Conservation (phyloP, 2,797 vertebrate species). For the Tiaroga cobitis region DNA sequence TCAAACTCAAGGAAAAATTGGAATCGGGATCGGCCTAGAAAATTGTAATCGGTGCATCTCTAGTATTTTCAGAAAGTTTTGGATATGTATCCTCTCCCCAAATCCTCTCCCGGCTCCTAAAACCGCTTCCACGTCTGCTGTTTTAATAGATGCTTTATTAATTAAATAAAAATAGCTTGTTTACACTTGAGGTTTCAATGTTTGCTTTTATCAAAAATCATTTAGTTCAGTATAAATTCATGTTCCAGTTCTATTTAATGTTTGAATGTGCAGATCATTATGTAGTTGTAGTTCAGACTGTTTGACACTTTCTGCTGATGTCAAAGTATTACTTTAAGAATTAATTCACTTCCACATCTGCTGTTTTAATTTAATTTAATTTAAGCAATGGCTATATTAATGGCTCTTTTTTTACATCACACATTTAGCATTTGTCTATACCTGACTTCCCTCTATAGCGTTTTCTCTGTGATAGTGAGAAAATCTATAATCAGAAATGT, state of each 20-base stretch:
- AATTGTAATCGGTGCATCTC: too few species aligned
- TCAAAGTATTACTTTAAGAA: neutral
- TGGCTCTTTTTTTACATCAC: neutral
- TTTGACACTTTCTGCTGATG: neutral
- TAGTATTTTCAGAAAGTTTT: too few species aligned
- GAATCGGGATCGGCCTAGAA: too few species aligned
- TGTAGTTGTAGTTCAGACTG: neutral
- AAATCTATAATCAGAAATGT: conserved; percentile 62
- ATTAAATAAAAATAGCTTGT: neutral
- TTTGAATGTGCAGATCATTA: neutral
- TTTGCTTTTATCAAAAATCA: neutral
- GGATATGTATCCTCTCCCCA: too few species aligned
- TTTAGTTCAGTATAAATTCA: neutral
- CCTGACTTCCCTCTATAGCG: neutral
- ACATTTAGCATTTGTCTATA: neutral
- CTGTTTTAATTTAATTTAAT: neutral
- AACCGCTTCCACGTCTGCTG: neutral
- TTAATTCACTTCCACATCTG: too few species aligned
- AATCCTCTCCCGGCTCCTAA: too few species aligned
- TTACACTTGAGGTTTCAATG: neutral
- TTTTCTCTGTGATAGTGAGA: conserved; percentile 60
- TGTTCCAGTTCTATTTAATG: neutral
- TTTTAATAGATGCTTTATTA: neutral
- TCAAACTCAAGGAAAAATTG: too few species aligned
- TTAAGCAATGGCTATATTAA: neutral